Evolutionary conservation across 2,888 invertebrate genomes (phyloP).

Genomic region (Stenodera caucasica): DNA sequence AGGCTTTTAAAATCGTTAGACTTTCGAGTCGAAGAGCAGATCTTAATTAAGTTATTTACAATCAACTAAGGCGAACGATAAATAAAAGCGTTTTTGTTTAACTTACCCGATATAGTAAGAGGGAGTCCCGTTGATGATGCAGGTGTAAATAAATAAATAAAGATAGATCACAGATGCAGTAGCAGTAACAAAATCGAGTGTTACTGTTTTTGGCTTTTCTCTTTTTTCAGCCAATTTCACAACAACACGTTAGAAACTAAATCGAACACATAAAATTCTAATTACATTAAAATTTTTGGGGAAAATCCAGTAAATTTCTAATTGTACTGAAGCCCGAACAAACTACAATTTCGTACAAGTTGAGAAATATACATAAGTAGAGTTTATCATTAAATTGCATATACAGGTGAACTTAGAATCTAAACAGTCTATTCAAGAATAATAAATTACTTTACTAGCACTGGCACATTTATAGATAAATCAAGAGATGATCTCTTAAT

Average conservation of each 20-base stretch:
- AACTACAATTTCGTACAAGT: conserved; percentile 18
- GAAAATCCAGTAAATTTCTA: no score
- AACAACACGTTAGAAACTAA: conserved; percentile 30
- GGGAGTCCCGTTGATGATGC: conserved; percentile 28
- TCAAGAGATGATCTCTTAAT: neutral
- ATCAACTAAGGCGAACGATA: conserved; percentile 32
- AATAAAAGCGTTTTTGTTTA: conserved; percentile 34
- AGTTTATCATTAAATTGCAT: conserved; percentile 11
- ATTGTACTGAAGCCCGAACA: no score
- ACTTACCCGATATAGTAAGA: conserved; percentile 31
- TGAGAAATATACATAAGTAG: no score
- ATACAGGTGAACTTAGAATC: conserved; percentile 10
- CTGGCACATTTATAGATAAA: conserved; percentile 8
- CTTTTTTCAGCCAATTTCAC: conserved; percentile 34
- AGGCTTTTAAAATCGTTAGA: neutral
- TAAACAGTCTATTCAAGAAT: conserved; percentile 22
- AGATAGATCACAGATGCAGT: conserved; percentile 37
- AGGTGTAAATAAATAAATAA: conserved; percentile 35
- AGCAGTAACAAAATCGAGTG: conserved; percentile 27
- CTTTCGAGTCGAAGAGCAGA: no score
- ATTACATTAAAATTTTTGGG: no score
- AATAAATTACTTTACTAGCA: conserved; percentile 23
- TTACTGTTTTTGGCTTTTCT: conserved; percentile 29
- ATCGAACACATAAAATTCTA: neutral
- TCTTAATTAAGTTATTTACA: conserved; percentile 36